These are phyloP conservation scores for Ptychodera flava DNA, from an alignment of 35 echinoderm and acorn worm species.

Conservation along the genomic window DNA sequence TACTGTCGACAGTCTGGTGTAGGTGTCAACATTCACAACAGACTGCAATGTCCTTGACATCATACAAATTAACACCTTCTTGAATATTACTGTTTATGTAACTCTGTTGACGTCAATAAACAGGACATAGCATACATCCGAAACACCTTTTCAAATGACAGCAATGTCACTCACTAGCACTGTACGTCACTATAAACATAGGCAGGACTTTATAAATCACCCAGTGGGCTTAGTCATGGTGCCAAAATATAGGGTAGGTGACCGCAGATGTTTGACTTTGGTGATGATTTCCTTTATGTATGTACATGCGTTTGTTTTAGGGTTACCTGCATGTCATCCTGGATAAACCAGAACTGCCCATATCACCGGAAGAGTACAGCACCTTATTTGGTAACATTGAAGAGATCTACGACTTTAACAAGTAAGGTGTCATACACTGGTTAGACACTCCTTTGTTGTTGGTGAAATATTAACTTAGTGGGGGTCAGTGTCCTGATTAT, in stretches of 20 bases:
- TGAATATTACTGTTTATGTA: no score
- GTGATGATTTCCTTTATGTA: neutral
- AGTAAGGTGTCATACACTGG: conserved; percentile 13
- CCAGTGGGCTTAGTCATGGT: neutral
- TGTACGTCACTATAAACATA: neutral
- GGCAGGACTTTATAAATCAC: no score
- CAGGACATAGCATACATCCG: no score
- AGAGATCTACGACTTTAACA: conserved; percentile 5
- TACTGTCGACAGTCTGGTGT: no score
- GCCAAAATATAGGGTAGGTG: neutral
- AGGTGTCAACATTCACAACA: no score
- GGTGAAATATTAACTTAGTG: no score
- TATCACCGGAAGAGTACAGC: conserved; percentile 5
- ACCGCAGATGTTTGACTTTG: neutral
- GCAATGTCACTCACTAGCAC: no score
- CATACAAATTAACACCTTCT: no score
- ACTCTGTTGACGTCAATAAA: no score
- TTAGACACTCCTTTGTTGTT: no score
- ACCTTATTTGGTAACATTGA: conserved; percentile 12
- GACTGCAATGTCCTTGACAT: no score
- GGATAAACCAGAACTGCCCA: neutral
- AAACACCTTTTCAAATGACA: neutral
- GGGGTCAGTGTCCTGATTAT: no score
- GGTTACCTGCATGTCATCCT: conserved; percentile 13
- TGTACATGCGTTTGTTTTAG: neutral